Evolutionary conservation across 2,888 invertebrate species (phyloP).

Genomic region (Pilophorus perplexus): DNA sequence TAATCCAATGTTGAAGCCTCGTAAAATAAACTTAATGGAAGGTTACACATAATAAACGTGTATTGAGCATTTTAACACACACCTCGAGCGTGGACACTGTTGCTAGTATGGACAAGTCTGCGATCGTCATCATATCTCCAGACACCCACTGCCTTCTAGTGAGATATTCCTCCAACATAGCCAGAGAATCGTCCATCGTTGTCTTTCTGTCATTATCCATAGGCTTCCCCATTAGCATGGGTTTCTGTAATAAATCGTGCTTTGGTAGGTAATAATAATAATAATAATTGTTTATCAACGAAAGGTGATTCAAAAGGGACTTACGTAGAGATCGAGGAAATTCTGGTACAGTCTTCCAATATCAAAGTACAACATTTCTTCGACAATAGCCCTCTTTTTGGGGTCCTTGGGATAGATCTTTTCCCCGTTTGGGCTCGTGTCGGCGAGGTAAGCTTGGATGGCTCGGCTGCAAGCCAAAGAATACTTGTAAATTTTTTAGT

Average conservation of each 20-base stretch:
- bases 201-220: not conserved
- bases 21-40: too few species aligned
- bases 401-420: slow-evolving; percentile 74
- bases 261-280: not conserved
- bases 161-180: slow-evolving; percentile 31
- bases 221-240: not conserved
- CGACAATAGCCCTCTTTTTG: slow-evolving; percentile 70
- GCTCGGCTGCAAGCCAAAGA: slow-evolving; percentile 60
- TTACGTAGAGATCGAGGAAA: slow-evolving; percentile 70
- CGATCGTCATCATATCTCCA: slow-evolving; percentile 70
- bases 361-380: slow-evolving; percentile 78
- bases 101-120: slow-evolving; percentile 69
- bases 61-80: too few species aligned
- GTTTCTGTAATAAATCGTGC: not conserved
- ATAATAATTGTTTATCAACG: too few species aligned
- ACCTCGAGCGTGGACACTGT: slow-evolving; percentile 70
- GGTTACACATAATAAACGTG: too few species aligned
- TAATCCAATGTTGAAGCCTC: too few species aligned
- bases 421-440: slow-evolving; percentile 76
- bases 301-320: too few species aligned
- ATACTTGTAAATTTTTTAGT: too few species aligned
- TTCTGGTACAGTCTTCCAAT: slow-evolving; percentile 70
- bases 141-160: slow-evolving; percentile 67
- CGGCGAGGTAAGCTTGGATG: slow-evolving; percentile 74
- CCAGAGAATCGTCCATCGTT: slow-evolving; percentile 63